Percentiles rank a stretch among this genome's conserved stretches.
phyloP scores from a whole-genome alignment of 1,140 invertebrate species.

The Lepidurus packardi region DNA sequence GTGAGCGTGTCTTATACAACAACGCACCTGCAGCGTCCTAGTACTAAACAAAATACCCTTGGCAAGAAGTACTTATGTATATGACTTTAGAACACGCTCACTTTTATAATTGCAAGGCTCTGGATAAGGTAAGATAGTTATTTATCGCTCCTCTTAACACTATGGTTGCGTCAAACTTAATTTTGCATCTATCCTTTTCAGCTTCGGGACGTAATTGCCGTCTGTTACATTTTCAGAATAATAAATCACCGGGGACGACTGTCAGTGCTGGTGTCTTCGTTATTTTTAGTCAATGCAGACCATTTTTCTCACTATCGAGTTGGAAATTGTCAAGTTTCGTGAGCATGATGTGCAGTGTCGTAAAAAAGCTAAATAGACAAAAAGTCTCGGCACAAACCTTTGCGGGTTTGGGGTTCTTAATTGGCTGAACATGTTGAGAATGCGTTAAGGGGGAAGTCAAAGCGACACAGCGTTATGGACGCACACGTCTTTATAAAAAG shows the following conservation, averaged over 20 bases:
- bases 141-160: neutral
- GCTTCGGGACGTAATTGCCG: neutral
- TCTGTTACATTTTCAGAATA: neutral
- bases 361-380: neutral
- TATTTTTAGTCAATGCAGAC: neutral
- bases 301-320: neutral
- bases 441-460: slow-evolving; percentile 5
- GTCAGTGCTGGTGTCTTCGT: neutral
- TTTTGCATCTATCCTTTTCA: neutral
- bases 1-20: neutral
- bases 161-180: neutral
- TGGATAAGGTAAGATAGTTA: slow-evolving; percentile 3
- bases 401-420: neutral
- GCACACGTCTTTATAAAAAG: slow-evolving; percentile 7
- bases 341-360: neutral
- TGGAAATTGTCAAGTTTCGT: too few species aligned
- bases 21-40: neutral
- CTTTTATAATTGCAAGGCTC: neutral
- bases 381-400: neutral
- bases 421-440: slow-evolving; percentile 14
- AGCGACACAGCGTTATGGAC: neutral
- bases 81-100: neutral
- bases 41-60: neutral
- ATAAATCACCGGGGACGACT: neutral
- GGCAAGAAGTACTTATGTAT: neutral